Conservation (phyloP, 2,113 vertebrate genomes). For the Eupsittula cactorum region DNA sequence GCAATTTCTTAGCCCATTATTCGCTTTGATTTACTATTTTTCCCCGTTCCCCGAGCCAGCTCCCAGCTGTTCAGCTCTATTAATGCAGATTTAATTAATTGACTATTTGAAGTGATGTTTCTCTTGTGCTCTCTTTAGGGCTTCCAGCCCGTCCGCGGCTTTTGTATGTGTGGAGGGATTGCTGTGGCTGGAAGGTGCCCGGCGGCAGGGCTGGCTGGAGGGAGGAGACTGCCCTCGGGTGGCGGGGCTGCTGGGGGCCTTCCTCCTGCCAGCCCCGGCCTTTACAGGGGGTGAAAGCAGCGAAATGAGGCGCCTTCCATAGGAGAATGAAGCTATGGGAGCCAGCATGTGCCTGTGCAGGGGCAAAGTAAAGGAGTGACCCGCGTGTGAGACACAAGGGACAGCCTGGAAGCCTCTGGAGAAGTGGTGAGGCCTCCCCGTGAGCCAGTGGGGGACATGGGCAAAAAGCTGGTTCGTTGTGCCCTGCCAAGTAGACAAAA, state of each 20-base stretch:
- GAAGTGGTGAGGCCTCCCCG: background rate
- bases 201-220: background rate
- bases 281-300: background rate
- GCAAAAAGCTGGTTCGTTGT: background rate
- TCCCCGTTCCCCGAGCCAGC: background rate
- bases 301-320: accelerated
- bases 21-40: background rate
- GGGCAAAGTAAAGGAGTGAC: background rate
- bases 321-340: background rate
- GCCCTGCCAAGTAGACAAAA: accelerated
- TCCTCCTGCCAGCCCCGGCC: background rate
- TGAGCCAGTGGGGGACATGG: accelerated
- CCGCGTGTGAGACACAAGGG: accelerated
- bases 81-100: background rate
- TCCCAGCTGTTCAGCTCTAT: background rate
- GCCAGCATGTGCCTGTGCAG: background rate
- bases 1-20: background rate
- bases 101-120: background rate
- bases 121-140: background rate
- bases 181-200: background rate
- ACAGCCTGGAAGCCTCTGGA: accelerated
- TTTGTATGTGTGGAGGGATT: accelerated
- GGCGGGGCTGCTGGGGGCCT: background rate
- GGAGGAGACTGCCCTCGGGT: background rate
- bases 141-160: accelerated